These are phyloP conservation scores for Brachyalestes nurse DNA, from an alignment of 2,797 vertebrate species.

Conservation along the genomic window DNA sequence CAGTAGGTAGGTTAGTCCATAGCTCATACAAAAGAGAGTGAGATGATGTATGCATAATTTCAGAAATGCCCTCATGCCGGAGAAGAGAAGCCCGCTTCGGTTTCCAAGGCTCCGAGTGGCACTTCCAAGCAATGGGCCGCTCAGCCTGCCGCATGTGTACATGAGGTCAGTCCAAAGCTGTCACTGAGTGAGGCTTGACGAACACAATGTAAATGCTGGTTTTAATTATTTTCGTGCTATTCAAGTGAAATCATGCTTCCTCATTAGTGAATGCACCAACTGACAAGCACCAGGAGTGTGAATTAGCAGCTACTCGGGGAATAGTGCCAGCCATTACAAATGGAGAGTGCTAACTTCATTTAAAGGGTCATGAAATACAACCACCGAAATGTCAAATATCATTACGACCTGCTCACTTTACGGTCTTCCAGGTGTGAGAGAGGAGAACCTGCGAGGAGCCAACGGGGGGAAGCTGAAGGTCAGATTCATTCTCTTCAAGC, in stretches of 20 bases:
- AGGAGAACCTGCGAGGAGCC: conserved; percentile 10
- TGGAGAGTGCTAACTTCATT: conserved; percentile 72
- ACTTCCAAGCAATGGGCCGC: conserved; percentile 66
- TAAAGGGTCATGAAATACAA: conserved; percentile 75
- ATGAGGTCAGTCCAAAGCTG: conserved; percentile 72
- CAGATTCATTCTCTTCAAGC: conserved; percentile 41
- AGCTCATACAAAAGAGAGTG: conserved; percentile 47
- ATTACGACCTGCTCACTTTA: conserved; percentile 65
- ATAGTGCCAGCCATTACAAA: conserved; percentile 76
- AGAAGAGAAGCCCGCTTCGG: conserved; percentile 55
- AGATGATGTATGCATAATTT: conserved; percentile 47
- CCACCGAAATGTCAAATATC: conserved; percentile 73
- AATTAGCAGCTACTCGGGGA: conserved; percentile 81
- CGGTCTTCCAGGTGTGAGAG: conserved; percentile 77
- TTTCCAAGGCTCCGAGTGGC: conserved; percentile 63
- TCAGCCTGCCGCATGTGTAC: conserved; percentile 65
- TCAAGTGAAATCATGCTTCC: conserved; percentile 79
- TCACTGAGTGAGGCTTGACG: conserved; percentile 64
- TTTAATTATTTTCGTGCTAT: conserved; percentile 73
- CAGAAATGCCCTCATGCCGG: conserved; percentile 15
- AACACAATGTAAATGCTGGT: conserved; percentile 68
- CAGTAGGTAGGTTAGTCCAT: conserved; percentile 24
- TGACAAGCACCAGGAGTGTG: conserved; percentile 81
- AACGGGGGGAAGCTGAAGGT: conserved; percentile 46
- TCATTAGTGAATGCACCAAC: conserved; percentile 73